Conservation (phyloP, 1,140 invertebrate species). For the Elymnias hypermnestra region DNA sequence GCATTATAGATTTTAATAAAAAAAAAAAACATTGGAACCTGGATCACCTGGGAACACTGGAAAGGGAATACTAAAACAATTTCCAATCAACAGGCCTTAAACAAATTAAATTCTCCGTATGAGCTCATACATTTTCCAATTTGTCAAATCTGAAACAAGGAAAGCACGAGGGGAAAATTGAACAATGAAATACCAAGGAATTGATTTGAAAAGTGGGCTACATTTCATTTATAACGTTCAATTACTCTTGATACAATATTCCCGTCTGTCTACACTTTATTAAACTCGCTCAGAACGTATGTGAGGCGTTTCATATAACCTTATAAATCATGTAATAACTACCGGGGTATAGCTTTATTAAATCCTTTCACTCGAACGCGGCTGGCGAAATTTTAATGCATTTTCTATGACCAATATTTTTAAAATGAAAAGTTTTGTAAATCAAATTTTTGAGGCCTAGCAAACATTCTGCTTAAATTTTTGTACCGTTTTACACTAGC, state of each 20-base stretch:
- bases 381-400: slow-evolving; percentile 29
- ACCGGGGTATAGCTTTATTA: slow-evolving; percentile 46
- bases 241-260: slow-evolving; percentile 45
- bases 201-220: slow-evolving; percentile 27
- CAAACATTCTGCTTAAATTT: too few relatives aligned
- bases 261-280: slow-evolving; percentile 43
- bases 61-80: too few relatives aligned
- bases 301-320: slow-evolving; percentile 47
- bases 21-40: too few relatives aligned
- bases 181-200: slow-evolving; percentile 5
- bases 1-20: too few relatives aligned
- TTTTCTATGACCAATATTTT: slow-evolving; percentile 34
- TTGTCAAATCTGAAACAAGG: slow-evolving; percentile 14
- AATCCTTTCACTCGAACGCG: slow-evolving; percentile 42
- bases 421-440: too few relatives aligned
- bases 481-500: too few relatives aligned
- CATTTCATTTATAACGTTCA: slow-evolving; percentile 45
- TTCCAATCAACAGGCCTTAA: too few relatives aligned
- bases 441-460: too few relatives aligned
- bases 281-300: slow-evolving; percentile 39
- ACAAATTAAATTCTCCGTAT: too few relatives aligned
- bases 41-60: too few relatives aligned
- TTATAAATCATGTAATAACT: slow-evolving; percentile 60
- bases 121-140: too few relatives aligned
- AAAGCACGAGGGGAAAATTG: slow-evolving; percentile 1